Conservation (phyloP, 2,888 invertebrate species). For the Agapetus fuscipes region DNA sequence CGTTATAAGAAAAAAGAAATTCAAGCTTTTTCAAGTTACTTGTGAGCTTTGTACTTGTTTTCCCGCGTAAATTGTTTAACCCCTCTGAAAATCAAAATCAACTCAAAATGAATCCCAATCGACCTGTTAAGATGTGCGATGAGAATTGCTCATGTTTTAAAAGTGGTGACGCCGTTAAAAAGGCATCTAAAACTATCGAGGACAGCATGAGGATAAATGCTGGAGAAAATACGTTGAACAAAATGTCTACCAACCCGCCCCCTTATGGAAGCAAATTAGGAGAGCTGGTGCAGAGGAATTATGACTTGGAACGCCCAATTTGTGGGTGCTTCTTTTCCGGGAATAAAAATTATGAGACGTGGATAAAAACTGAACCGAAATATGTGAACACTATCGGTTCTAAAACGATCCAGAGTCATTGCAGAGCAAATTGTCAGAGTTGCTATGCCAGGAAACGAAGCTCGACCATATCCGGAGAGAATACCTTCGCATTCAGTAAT, state of each 20-base stretch:
- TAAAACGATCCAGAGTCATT: background rate
- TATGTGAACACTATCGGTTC: background rate
- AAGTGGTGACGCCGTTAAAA: too few species aligned
- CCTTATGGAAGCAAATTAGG: background rate
- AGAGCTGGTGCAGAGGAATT: background rate
- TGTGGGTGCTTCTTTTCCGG: background rate
- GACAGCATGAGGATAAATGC: too few species aligned
- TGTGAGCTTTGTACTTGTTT: too few species aligned
- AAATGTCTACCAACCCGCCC: background rate
- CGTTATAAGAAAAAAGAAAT: too few species aligned
- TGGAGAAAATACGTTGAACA: background rate
- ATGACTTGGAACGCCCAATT: background rate
- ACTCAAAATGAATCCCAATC: too few species aligned
- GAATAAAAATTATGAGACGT: background rate
- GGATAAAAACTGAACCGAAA: background rate
- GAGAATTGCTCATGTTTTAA: too few species aligned
- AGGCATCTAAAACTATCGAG: too few species aligned
- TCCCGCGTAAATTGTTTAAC: too few species aligned
- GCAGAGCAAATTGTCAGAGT: conserved; percentile 11
- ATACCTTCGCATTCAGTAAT: conserved; percentile 2
- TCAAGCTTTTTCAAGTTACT: too few species aligned
- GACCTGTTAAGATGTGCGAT: too few species aligned
- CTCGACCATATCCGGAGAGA: conserved; percentile 13
- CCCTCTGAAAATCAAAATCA: too few species aligned
- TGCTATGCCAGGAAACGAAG: conserved; percentile 14